A percentile compares a stretch with the other conserved stretches of the same genome.
phyloP scores from a whole-genome alignment of 2,113 vertebrate species.

The Microtus oregoni region DNA sequence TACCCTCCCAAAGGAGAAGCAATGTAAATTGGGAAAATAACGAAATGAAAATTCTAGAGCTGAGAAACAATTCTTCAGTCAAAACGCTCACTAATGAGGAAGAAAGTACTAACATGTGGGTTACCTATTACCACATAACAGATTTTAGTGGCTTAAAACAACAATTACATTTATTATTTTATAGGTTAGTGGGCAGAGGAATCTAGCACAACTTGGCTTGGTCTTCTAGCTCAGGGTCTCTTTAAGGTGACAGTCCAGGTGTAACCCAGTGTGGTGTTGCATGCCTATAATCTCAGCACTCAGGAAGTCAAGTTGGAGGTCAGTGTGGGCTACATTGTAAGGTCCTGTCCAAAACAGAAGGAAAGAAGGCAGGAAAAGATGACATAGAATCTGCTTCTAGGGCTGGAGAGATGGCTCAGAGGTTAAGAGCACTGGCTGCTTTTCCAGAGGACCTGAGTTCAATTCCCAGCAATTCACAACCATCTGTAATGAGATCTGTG shows the following conservation, averaged over 20 bases:
- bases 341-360: no score
- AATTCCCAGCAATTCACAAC: no score
- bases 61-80: not conserved
- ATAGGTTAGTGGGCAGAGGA: not conserved
- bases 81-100: not conserved
- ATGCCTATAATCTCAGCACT: not conserved
- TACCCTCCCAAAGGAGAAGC: slow-evolving; percentile 41
- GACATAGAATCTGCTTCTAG: not conserved
- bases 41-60: slow-evolving; percentile 54
- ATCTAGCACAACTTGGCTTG: not conserved
- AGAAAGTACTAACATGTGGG: not conserved
- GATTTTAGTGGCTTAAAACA: slow-evolving; percentile 19
- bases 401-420: no score
- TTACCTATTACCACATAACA: not conserved
- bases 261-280: not conserved
- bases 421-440: no score
- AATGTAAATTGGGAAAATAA: slow-evolving; percentile 41
- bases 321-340: not conserved
- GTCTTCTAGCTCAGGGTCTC: not conserved
- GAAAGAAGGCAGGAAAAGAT: not conserved
- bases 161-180: not conserved
- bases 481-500: no score
- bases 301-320: not conserved
- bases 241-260: not conserved
- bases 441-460: no score